phyloP scores from a whole-genome alignment of 2,888 invertebrate species.

The Rutpela maculata region DNA sequence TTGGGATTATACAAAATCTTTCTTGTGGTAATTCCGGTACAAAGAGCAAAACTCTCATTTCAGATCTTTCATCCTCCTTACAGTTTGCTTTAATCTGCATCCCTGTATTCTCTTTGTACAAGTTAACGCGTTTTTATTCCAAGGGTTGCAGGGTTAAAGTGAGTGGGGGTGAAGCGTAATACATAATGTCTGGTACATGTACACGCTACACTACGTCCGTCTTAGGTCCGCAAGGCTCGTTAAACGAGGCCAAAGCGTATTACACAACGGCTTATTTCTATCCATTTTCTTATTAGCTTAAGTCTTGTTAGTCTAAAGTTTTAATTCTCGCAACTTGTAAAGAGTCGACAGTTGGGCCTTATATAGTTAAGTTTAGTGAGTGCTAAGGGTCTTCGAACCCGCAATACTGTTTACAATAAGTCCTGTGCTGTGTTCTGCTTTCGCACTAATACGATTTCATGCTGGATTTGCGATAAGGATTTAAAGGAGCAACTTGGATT shows the following conservation, averaged over 20 bases:
- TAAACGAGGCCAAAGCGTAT: conserved; percentile 70
- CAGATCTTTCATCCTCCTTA: conserved; percentile 49
- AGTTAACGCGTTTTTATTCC: conserved; percentile 40
- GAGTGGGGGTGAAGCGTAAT: conserved; percentile 36
- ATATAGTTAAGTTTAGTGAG: conserved; percentile 72
- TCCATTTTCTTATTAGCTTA: conserved; percentile 75
- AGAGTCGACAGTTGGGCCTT: conserved; percentile 71
- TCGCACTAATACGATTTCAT: conserved; percentile 81
- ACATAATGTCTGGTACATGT: conserved; percentile 45
- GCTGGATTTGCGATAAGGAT: conserved; percentile 81
- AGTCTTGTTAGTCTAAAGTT: conserved; percentile 80
- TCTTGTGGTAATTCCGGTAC: conserved; percentile 59
- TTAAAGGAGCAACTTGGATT: conserved; percentile 73
- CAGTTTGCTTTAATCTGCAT: conserved; percentile 48
- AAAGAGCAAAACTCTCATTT: conserved; percentile 56
- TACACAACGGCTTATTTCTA: conserved; percentile 75
- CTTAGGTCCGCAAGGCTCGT: conserved; percentile 60
- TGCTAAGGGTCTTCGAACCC: conserved; percentile 73
- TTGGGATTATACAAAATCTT: conserved; percentile 64
- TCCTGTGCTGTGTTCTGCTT: conserved; percentile 71
- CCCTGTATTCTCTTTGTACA: conserved; percentile 43
- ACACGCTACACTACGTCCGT: conserved; percentile 52
- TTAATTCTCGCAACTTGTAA: conserved; percentile 78
- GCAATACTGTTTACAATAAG: conserved; percentile 74
- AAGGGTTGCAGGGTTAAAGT: conserved; percentile 16